phyloP scores from a whole-genome alignment of 2,888 invertebrate species.

The Acrobasis consociella region DNA sequence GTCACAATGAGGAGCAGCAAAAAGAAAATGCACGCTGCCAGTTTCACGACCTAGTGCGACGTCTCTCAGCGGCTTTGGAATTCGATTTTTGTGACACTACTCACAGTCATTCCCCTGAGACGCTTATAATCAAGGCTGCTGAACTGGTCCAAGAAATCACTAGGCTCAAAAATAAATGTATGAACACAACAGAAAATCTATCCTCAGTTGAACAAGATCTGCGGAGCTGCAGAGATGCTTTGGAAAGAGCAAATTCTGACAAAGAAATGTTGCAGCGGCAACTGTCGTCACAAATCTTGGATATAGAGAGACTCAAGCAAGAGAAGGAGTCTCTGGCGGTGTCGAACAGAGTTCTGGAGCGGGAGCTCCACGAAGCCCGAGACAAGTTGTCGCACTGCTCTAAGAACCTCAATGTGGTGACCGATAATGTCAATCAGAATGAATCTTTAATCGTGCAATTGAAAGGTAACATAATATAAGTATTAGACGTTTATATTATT shows the following conservation, averaged over 20 bases:
- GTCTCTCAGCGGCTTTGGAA: conserved; percentile 88
- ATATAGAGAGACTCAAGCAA: conserved; percentile 88
- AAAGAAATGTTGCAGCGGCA: conserved; percentile 90
- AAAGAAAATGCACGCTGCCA: conserved; percentile 87
- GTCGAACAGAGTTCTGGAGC: conserved; percentile 87
- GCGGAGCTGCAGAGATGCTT: conserved; percentile 85
- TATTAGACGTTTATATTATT: not conserved
- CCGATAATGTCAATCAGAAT: conserved; percentile 86
- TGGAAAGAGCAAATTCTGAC: conserved; percentile 85
- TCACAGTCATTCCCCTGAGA: conserved; percentile 86
- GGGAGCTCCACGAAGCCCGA: conserved; percentile 87
- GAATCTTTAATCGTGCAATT: conserved; percentile 86
- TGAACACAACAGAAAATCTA: conserved; percentile 83
- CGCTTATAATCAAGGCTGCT: conserved; percentile 88
- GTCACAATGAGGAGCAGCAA: conserved; percentile 88
- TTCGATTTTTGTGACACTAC: conserved; percentile 86
- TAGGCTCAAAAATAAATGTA: conserved; percentile 84
- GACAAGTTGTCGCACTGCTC: conserved; percentile 86
- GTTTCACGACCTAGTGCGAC: conserved; percentile 87
- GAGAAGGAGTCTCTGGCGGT: conserved; percentile 90
- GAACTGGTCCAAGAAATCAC: conserved; percentile 89
- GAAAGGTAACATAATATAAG: conserved; percentile 79
- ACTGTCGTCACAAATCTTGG: conserved; percentile 86
- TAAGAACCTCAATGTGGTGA: conserved; percentile 85
- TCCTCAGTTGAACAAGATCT: conserved; percentile 85